Percentiles rank a stretch among this genome's conserved stretches.
Conservation (phyloP, 2,888 invertebrate genomes). For the Copidosoma aretas region DNA sequence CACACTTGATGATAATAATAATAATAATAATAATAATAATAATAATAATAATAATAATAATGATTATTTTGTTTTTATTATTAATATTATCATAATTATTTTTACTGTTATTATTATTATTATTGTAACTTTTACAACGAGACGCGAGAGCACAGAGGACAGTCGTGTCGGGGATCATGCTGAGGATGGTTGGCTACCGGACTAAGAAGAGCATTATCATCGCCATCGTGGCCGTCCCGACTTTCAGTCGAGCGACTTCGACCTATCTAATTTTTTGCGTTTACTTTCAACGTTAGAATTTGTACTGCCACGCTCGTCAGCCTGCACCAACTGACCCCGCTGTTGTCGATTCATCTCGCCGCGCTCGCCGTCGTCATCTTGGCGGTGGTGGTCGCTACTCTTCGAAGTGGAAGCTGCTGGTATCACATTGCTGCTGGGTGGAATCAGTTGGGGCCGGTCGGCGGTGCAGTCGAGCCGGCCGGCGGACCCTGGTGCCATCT, state of each 20-base stretch:
- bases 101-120: too few relatives aligned
- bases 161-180: too few relatives aligned
- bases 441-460: constrained; percentile 57
- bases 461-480: too few relatives aligned
- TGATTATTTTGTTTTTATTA: too few relatives aligned
- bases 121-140: not conserved
- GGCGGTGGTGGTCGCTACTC: constrained; percentile 37
- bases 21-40: too few relatives aligned
- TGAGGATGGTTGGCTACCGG: too few relatives aligned
- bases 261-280: constrained; percentile 58
- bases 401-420: constrained; percentile 46
- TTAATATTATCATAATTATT: too few relatives aligned
- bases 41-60: too few relatives aligned
- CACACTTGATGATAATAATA: not conserved
- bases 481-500: not conserved
- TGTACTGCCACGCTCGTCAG: constrained; percentile 48
- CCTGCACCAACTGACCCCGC: constrained; percentile 43
- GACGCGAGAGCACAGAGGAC: too few relatives aligned
- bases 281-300: constrained; percentile 60
- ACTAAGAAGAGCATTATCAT: too few relatives aligned
- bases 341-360: constrained; percentile 2
- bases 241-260: constrained; percentile 58
- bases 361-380: too few relatives aligned
- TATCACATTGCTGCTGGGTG: constrained; percentile 63
- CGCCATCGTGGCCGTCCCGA: not conserved